phyloP scores from a whole-genome alignment of 2,113 vertebrate species.

The Chionomys nivalis region DNA sequence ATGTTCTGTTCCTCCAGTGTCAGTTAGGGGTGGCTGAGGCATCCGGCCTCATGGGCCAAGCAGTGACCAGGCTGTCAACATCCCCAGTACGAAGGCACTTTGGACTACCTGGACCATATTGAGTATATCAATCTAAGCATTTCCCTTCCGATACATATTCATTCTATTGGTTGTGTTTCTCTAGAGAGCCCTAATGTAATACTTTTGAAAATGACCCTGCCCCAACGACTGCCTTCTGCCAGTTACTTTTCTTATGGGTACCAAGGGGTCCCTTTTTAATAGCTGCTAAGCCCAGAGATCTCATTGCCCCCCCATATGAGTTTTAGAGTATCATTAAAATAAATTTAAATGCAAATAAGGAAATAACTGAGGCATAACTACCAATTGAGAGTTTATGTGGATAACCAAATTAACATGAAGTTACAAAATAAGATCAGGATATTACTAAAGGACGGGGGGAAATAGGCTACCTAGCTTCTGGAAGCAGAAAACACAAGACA shows the following conservation, averaged over 20 bases:
- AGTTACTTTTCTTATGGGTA: not conserved
- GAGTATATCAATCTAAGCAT: not conserved
- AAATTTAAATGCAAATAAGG: not conserved
- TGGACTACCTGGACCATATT: not conserved
- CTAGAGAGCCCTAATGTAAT: not conserved
- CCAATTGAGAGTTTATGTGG: not conserved
- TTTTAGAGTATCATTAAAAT: not conserved
- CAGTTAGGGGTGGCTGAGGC: not conserved
- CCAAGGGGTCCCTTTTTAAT: not conserved
- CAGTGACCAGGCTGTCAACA: not conserved
- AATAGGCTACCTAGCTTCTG: not conserved
- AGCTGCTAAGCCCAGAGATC: not conserved
- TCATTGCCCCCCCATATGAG: not conserved
- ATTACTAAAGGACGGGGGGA: not conserved
- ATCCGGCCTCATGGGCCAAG: not conserved
- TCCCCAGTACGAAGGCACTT: not conserved
- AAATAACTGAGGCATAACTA: not conserved
- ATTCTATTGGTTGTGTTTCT: not conserved
- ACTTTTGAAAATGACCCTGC: not conserved
- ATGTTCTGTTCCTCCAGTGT: not conserved
- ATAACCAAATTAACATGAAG: not conserved
- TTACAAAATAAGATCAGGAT: not conserved
- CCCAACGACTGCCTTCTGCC: not conserved
- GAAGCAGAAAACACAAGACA: not conserved
- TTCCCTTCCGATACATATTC: not conserved